Conservation (phyloP, 2,888 invertebrate species). For the Agonopterix arenella region DNA sequence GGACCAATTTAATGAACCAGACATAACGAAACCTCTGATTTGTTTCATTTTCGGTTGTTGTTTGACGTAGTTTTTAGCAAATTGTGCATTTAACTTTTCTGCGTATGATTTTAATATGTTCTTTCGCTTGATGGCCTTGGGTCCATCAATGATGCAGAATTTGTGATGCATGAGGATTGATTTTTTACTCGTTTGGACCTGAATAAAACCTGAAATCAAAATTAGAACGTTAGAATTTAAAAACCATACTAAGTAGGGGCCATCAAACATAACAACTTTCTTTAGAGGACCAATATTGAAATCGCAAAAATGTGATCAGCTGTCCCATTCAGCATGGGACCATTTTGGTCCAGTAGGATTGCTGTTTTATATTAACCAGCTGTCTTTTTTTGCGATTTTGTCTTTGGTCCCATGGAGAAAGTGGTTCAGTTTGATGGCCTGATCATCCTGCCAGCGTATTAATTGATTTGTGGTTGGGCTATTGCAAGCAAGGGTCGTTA, state of each 20-base stretch:
- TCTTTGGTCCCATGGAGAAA: no score
- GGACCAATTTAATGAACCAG: constrained; percentile 88
- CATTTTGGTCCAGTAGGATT: no score
- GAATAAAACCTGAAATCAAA: constrained; percentile 56
- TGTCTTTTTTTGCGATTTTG: no score
- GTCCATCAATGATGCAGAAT: constrained; percentile 82
- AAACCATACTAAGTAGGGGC: not conserved
- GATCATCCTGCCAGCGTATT: no score
- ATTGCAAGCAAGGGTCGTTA: no score
- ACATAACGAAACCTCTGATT: constrained; percentile 73
- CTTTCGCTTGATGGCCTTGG: constrained; percentile 59
- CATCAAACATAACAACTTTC: no score
- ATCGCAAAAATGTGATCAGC: no score
- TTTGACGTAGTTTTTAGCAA: constrained; percentile 29
- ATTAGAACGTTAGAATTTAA: not conserved
- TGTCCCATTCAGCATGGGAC: no score
- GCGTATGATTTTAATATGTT: constrained; percentile 50
- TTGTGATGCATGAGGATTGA: constrained; percentile 88
- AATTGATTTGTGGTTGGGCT: no score
- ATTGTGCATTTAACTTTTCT: constrained; percentile 57
- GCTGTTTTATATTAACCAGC: no score
- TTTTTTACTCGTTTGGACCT: constrained; percentile 64
- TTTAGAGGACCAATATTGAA: no score
- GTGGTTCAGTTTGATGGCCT: no score
- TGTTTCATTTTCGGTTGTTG: constrained; percentile 33